Percentiles rank a stretch among this genome's conserved stretches.
Conservation (phyloP, 1,140 invertebrate genomes). For the Xylocopa sonorina region DNA sequence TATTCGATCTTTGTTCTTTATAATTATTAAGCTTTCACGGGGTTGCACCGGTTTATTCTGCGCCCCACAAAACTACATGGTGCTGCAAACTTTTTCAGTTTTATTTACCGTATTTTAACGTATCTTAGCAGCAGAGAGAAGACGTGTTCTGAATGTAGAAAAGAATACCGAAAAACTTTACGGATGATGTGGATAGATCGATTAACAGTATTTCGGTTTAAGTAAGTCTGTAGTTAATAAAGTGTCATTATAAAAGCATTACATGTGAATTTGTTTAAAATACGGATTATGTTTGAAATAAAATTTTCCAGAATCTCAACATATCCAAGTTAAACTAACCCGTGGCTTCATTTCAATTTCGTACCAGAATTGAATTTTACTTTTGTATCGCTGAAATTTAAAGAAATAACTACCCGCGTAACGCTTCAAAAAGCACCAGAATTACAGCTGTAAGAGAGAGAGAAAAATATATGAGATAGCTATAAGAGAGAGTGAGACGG, state of each 20-base stretch:
- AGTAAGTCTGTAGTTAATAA: slow-evolving; percentile 61
- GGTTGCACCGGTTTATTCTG: slow-evolving; percentile 25
- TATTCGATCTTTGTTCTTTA: slow-evolving; percentile 55
- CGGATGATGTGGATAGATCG: slow-evolving; percentile 34
- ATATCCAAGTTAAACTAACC: too few species aligned
- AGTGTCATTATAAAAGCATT: slow-evolving; percentile 56
- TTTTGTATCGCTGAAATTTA: too few species aligned
- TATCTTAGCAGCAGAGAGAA: slow-evolving; percentile 23
- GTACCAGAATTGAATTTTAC: too few species aligned
- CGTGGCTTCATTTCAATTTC: too few species aligned
- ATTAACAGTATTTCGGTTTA: slow-evolving; percentile 56
- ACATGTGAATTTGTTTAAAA: background rate
- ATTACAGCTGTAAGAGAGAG: too few species aligned
- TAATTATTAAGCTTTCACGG: slow-evolving; percentile 47
- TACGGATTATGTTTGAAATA: background rate
- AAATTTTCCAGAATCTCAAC: too few species aligned
- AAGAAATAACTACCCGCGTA: too few species aligned
- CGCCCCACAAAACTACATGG: slow-evolving; percentile 46
- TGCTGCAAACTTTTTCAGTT: slow-evolving; percentile 62
- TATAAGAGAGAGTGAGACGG: too few species aligned
- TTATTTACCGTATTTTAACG: slow-evolving; percentile 54
- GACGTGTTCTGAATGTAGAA: slow-evolving; percentile 30
- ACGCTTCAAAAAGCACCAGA: too few species aligned
- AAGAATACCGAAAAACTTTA: slow-evolving; percentile 4
- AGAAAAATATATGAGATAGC: too few species aligned